These are phyloP conservation scores for Epinotia bilunana DNA, from an alignment of 2,888 invertebrate species.

Conservation along the genomic window DNA sequence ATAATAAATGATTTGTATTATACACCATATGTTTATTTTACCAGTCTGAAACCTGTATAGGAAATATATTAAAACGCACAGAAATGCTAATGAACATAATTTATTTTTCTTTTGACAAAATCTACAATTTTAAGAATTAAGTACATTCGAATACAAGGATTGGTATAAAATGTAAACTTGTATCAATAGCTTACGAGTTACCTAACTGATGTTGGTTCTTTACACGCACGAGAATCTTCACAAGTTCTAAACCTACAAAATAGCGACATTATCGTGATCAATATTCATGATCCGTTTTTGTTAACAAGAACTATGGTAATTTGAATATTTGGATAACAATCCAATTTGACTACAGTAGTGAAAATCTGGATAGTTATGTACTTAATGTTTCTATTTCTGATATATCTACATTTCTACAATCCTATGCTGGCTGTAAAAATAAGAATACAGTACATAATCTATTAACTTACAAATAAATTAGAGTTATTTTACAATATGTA, in stretches of 20 bases:
- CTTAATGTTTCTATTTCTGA: conserved; percentile 63
- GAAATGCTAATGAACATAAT: conserved; percentile 81
- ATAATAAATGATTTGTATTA: conserved; percentile 90
- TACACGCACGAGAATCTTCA: conserved; percentile 70
- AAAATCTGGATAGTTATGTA: conserved; percentile 35
- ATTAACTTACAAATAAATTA: conserved; percentile 73
- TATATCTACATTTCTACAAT: conserved; percentile 82
- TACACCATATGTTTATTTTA: conserved; percentile 70
- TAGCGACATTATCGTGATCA: conserved; percentile 47
- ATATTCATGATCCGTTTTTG: conserved; percentile 17
- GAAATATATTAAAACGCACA: conserved; percentile 51
- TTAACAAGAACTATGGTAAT: conserved; percentile 24
- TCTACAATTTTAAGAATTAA: conserved; percentile 82
- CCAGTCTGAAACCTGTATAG: conserved; percentile 27
- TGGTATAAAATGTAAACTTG: conserved; percentile 83
- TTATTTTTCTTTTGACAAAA: conserved; percentile 82
- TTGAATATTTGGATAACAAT: background rate
- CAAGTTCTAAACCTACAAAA: conserved; percentile 57
- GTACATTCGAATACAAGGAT: conserved; percentile 84
- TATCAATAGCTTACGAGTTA: conserved; percentile 71
- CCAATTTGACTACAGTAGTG: conserved; percentile 3
- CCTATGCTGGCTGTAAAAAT: conserved; percentile 55
- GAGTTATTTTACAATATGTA: conserved; percentile 49
- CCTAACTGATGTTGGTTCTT: conserved; percentile 78
- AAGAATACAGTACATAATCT: conserved; percentile 61